phyloP scores from a whole-genome alignment of 2,113 vertebrate genomes.

The Lagopus muta region DNA sequence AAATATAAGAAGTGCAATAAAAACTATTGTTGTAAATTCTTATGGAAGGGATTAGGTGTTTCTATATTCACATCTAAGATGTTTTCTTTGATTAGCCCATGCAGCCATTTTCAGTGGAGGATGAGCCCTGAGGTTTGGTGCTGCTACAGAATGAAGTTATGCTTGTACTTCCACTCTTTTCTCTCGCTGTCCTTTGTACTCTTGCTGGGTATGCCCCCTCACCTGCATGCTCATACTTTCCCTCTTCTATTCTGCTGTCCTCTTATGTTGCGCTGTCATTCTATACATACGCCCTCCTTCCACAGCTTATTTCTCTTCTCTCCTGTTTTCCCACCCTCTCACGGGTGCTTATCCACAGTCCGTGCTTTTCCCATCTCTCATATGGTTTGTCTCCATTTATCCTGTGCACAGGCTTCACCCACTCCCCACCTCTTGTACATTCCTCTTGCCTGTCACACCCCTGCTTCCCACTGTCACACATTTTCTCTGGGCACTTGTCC shows the following conservation, averaged over 20 bases:
- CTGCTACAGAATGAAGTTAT: not conserved
- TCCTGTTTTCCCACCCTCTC: not conserved
- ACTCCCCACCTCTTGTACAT: not conserved
- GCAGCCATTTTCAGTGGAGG: not conserved
- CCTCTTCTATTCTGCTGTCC: not conserved
- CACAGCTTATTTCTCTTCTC: not conserved
- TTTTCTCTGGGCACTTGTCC: not conserved
- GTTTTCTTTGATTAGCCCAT: not conserved
- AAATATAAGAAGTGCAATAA: not conserved
- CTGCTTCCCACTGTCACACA: not conserved
- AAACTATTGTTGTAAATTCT: not conserved
- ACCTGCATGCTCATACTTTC: not conserved
- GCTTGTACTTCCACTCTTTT: not conserved
- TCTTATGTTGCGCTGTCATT: not conserved
- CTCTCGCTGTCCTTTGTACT: not conserved
- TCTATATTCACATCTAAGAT: not conserved
- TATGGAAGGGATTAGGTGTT: not conserved
- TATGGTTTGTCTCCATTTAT: not conserved
- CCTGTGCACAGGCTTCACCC: not conserved
- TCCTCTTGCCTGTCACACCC: not conserved
- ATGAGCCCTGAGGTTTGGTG: not conserved
- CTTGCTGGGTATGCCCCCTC: not conserved
- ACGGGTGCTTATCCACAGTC: not conserved
- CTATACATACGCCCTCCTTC: rapidly evolving
- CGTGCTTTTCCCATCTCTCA: not conserved